Base-by-base conservation (phyloP, 2,888 invertebrate genomes). In the Acleris literana region DNA sequence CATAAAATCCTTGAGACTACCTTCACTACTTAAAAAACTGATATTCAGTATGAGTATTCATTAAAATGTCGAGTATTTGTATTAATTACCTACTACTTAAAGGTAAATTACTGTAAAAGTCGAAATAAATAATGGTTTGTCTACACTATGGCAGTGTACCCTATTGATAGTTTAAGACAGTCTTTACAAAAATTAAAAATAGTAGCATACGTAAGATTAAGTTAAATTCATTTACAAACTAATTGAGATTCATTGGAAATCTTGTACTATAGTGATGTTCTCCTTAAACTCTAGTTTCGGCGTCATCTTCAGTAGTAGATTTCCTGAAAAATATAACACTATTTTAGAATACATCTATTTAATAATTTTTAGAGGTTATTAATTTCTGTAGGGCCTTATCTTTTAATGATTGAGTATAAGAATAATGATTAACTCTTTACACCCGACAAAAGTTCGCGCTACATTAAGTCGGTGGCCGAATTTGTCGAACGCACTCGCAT, bases 251-350 rank as follows among this genome's bases (percentile, higher is more conserved):
- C 91, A 90, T 88, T 91, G 91, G 92, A 91, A 90, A 91, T 84
- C 89, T 90, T 91, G 88, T 90, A 89, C 86, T 87, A 83, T 79
- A 62, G 68, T 62, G 61, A 66, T 74, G 73, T 75, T 70, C 71
- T 78, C 72, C 74, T 84, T 80, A 93, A 64, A 93, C 93, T 85
- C 92, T 87, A 59, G 93, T 93, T 74, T 93, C 93, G 3, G 92
- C 92, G 70, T 93, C 93, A 74, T 93, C 92, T 85, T 93, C 93
- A 89, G 91, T 93, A 90, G 92, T 92, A 91, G 93, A 93, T 90
- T 93, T 93, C 92, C 93, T 93, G 82, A 61, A 83, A 85, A 48
- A 67, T 66, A 52, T 39, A 52, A 52, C 3, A 63, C 25, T 58
- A 13, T 39, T 39, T 13, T 39, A 39, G 13, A 39, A 39, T 39